Percentiles rank a stretch among this genome's conserved stretches.
Conservation (phyloP, 2,888 invertebrate genomes). For the Thumatha senex region DNA sequence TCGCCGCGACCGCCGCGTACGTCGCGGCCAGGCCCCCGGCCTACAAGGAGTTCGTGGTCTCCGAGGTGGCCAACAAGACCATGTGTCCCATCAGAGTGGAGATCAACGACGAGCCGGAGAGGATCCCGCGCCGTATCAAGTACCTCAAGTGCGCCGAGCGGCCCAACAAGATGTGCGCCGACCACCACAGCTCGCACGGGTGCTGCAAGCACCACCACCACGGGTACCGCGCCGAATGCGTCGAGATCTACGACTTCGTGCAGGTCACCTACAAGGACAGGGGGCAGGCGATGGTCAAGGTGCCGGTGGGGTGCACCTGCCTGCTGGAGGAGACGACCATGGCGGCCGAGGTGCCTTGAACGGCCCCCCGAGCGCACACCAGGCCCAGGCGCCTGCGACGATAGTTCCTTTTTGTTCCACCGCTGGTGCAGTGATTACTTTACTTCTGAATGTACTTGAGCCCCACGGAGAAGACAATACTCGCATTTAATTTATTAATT, state of each 20-base stretch:
- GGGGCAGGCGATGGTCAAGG: slow-evolving; percentile 38
- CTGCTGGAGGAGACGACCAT: slow-evolving; percentile 51
- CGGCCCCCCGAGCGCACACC: slow-evolving; percentile 4
- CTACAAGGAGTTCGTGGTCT: slow-evolving; percentile 48
- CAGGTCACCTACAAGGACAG: slow-evolving; percentile 55
- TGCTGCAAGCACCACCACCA: slow-evolving; percentile 65
- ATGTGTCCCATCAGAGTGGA: slow-evolving; percentile 66
- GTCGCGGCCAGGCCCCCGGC: slow-evolving; percentile 29
- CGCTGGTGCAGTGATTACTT: slow-evolving; percentile 26
- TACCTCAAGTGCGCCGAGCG: slow-evolving; percentile 60
- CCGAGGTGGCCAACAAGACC: slow-evolving; percentile 57
- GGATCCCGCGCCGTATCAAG: slow-evolving; percentile 70
- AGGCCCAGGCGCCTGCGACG: slow-evolving; percentile 2
- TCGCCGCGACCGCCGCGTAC: slow-evolving; percentile 31
- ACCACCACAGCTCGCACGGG: slow-evolving; percentile 54
- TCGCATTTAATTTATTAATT: slow-evolving; percentile 34
- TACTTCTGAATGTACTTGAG: slow-evolving; percentile 27
- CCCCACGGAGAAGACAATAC: slow-evolving; percentile 13
- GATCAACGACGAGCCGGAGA: slow-evolving; percentile 53
- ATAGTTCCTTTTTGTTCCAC: slow-evolving; percentile 47
- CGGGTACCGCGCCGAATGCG: slow-evolving; percentile 62
- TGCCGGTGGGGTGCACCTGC: slow-evolving; percentile 74
- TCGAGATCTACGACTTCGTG: slow-evolving; percentile 69
- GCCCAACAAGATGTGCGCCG: slow-evolving; percentile 58
- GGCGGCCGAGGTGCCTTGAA: slow-evolving; percentile 32